Base-by-base conservation (phyloP, 1,140 invertebrate species). In the Magallana gigas region DNA sequence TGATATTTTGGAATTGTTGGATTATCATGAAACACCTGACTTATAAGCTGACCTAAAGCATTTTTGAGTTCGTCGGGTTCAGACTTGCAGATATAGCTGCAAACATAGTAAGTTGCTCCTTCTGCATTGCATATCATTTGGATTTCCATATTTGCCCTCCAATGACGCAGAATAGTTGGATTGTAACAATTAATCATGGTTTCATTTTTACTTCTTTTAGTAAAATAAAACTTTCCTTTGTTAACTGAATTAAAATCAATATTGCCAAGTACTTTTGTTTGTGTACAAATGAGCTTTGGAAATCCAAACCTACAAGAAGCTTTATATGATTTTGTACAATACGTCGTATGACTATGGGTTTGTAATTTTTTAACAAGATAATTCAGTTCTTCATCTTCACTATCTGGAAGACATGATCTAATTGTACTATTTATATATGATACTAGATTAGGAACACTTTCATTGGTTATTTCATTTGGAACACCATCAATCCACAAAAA, bases 401-500 rank as follows among this genome's bases (percentile, higher is more conserved):
- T 64, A 64, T 89, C 83, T 57, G 85, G 76, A 8, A 8, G 29
- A 84, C 89, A 89, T 16, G 87, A 84, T 1, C 89, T 23, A 80
- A 83, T 60, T 71, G 82, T 90, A 58, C 90, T 89, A 88, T 89
- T 88, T 59, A 88, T 90, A n/a, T 84, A n/a, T 57, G 8, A 48
- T 57, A 89, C 64, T 56, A 87, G 80, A 59, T 82, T 23, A 16
- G 82, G 64, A n/a, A 14, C 80, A 76, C 59, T 57, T 59, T 87
- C 3, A 12, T 60, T n/a, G 59, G 18, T 60, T 81, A 23, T 23
- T 23, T 23, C 23, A 23, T 23, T 23, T 23, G 95, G 94, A 58
- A 91, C 87, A 91, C 93, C 89, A 89, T 94, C 88, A 3, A 94
- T 87, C 94, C 95, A 95, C 12, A 94, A 60, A 5, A 95, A 87